Conservation (phyloP, 2,797 vertebrate species). For the Macropodus opercularis region DNA sequence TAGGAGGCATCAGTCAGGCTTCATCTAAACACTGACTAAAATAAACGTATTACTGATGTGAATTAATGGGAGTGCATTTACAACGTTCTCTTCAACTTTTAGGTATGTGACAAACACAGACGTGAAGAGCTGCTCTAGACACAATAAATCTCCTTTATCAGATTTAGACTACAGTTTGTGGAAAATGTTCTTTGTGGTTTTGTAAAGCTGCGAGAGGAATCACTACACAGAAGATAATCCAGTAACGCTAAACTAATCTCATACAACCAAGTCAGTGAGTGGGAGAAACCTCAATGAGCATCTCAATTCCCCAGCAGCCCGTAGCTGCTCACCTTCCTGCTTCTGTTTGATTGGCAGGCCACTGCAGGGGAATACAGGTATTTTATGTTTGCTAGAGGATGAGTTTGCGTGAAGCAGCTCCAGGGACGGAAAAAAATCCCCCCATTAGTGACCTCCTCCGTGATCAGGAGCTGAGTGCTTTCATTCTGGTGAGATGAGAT, state of each 20-base stretch:
- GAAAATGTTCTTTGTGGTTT: no score
- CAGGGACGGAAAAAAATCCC: conserved; percentile 59
- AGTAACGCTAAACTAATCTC: no score
- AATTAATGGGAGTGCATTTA: conserved; percentile 1
- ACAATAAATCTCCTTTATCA: conserved; percentile 1
- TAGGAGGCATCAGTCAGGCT: conserved; percentile 27
- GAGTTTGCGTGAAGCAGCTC: conserved; percentile 64
- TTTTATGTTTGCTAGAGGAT: conserved; percentile 64
- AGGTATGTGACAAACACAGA: no score
- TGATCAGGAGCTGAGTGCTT: conserved; percentile 69
- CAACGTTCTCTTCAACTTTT: neutral
- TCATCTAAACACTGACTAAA: conserved; percentile 38
- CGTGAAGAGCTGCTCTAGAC: neutral
- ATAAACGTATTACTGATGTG: neutral
- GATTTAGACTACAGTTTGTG: neutral
- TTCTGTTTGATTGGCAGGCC: conserved; percentile 48
- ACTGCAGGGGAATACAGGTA: conserved; percentile 63
- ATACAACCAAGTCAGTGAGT: conserved; percentile 18
- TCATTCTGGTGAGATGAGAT: conserved; percentile 66
- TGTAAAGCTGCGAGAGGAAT: no score
- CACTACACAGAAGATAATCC: no score
- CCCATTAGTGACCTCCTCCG: conserved; percentile 72
- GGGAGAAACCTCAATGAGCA: conserved; percentile 41
- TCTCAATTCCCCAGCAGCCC: conserved; percentile 56
- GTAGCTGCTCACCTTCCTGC: conserved; percentile 43